These are phyloP conservation scores for Callospermophilus lateralis DNA, from an alignment of 2,113 vertebrate species.

Conservation along the genomic window DNA sequence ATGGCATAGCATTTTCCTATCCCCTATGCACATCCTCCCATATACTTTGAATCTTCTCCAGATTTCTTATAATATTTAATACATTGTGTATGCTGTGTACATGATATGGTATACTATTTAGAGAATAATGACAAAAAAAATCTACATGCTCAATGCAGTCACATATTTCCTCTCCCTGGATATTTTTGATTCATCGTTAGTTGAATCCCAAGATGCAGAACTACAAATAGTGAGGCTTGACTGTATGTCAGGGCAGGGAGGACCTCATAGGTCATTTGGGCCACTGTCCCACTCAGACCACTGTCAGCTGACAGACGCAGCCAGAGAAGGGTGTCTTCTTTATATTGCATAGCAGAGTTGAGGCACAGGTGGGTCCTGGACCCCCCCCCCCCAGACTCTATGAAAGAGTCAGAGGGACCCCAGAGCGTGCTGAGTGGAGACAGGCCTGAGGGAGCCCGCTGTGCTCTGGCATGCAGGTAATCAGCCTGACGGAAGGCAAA, in stretches of 20 bases:
- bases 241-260: neutral
- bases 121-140: neutral
- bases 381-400: no score
- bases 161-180: neutral
- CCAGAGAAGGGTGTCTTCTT: neutral
- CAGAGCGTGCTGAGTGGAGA: neutral
- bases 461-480: no score
- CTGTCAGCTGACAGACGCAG: neutral
- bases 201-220: neutral
- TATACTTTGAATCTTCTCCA: neutral
- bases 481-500: neutral
- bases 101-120: neutral
- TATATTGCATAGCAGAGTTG: fast-evolving
- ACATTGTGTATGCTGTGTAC: neutral
- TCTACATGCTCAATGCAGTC: neutral
- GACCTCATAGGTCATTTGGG: neutral
- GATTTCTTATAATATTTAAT: no score
- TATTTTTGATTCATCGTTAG: neutral
- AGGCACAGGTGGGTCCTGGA: neutral
- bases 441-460: neutral
- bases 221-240: no score
- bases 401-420: neutral
- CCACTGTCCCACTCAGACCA: neutral
- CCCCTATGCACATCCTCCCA: neutral
- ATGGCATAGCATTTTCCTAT: neutral